Percentiles rank a stretch among this genome's conserved stretches.
Conservation (phyloP, 1,140 invertebrate species). For the Saccostrea glomerata region DNA sequence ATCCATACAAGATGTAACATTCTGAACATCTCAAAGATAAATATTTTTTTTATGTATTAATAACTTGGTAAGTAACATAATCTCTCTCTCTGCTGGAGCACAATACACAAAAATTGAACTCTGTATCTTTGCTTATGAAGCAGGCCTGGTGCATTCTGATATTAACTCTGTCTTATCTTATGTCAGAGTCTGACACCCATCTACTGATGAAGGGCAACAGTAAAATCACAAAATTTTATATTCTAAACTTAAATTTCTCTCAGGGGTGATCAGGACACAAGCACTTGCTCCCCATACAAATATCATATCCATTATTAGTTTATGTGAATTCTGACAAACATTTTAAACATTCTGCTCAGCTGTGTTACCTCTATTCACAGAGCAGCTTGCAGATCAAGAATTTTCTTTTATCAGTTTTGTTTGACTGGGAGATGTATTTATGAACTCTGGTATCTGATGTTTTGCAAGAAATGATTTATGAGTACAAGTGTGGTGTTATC, state of each 20-base stretch:
- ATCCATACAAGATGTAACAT: not conserved
- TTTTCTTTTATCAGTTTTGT: constrained; percentile 13
- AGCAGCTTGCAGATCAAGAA: not conserved
- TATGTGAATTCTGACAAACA: not conserved
- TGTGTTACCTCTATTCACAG: not conserved
- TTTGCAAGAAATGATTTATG: constrained; percentile 19
- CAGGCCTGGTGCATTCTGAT: not conserved
- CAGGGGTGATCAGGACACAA: not conserved
- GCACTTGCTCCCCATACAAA: not conserved
- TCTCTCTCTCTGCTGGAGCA: not conserved
- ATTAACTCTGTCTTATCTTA: constrained; percentile 4
- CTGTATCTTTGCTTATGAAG: not conserved
- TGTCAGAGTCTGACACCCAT: not conserved
- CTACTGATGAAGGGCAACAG: not conserved
- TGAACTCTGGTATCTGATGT: constrained; percentile 2
- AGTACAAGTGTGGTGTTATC: not conserved
- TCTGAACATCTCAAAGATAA: not conserved
- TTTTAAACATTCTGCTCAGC: not conserved
- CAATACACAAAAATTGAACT: constrained; percentile 22
- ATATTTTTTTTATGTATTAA: not conserved
- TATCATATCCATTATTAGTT: not conserved
- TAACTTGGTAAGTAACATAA: not conserved
- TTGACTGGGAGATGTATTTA: constrained; percentile 1
- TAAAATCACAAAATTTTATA: not conserved
- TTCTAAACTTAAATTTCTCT: not conserved